Base-by-base conservation (phyloP, 2,888 invertebrate species). In the Melieria crassipennis region DNA sequence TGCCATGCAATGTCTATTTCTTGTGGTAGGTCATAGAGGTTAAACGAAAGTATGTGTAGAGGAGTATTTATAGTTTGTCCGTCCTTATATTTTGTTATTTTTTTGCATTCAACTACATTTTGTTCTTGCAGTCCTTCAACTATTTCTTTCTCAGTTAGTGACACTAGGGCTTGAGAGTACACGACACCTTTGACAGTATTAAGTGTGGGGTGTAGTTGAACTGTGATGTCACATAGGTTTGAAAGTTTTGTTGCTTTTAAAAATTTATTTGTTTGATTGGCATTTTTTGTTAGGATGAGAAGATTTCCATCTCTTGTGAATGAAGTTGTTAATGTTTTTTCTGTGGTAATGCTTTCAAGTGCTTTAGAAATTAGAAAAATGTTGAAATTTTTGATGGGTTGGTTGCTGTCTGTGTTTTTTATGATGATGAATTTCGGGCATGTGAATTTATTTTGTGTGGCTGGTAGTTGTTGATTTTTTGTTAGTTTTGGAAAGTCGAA, bases 31-130 rank as follows among this genome's bases (percentile, higher is more conserved):
- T 65, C 71, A 42, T 61, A 71, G 4, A 43, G 11, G 43, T 65
- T 55, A 9, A 70, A 70, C 5, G 66, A 71, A 4, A 66, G 13
- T 7, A 66, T 65, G 45, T 71, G 71, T 5, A 71, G 55, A 7
- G 71, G 66, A 55, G 66, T 71, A 55, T 65, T 65, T 10, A 11
- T 10, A 9, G 42, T 7, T 30, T 67, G 56, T 4, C 30, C 30
- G 30, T 30, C 30, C 10, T 13, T 62, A 4, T 46, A 11, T 46
- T 47, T 62, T 2, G 45, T 64, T 4, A 64, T 57, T 43, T 57
- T 66, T 62, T 64, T 61, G 50, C 71, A 71, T 6, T 61, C 66
- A 5, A 62, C 62, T 16, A 55, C 71, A 11, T 48, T 56, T 55
- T 71, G 71, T 43, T 61, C 6, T 9, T 30, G 30, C 16, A 58